A percentile compares a stretch with the other conserved stretches of the same genome.
phyloP scores from a whole-genome alignment of 1,140 invertebrate species.

The Lordiphosa collinella region DNA sequence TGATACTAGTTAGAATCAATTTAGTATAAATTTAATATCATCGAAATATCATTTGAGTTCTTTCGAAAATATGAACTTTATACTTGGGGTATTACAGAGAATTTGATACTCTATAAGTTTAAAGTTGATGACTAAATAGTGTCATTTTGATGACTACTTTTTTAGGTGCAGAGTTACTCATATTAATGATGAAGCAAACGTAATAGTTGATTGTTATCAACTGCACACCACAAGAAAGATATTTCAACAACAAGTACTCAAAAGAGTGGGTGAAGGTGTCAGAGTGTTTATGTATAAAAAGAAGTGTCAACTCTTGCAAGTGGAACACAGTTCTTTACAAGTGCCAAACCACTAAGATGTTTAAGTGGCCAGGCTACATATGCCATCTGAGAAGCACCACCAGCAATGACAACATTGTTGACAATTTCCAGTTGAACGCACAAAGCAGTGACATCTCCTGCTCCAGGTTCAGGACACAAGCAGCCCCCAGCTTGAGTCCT shows the following conservation, averaged over 20 bases:
- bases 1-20: no score
- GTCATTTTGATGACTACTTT: no score
- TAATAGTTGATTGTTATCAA: no score
- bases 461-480: neutral
- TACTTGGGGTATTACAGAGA: no score
- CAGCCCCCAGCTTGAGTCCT: constrained; percentile 16
- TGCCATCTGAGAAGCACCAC: constrained; percentile 38
- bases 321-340: constrained; percentile 48
- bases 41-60: no score
- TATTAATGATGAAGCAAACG: no score
- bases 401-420: constrained; percentile 62
- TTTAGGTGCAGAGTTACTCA: no score
- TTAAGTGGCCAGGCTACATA: constrained; percentile 48
- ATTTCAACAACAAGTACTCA: neutral
- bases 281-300: neutral
- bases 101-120: no score
- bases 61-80: no score
- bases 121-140: no score
- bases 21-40: no score
- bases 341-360: constrained; percentile 44
- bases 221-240: no score
- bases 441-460: constrained; percentile 39
- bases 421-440: constrained; percentile 72
- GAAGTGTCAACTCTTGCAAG: constrained; percentile 46
- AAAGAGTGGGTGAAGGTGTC: neutral